These are phyloP conservation scores for Sycophaga agraensis DNA, from an alignment of 1,140 invertebrate genomes.

Conservation along the genomic window DNA sequence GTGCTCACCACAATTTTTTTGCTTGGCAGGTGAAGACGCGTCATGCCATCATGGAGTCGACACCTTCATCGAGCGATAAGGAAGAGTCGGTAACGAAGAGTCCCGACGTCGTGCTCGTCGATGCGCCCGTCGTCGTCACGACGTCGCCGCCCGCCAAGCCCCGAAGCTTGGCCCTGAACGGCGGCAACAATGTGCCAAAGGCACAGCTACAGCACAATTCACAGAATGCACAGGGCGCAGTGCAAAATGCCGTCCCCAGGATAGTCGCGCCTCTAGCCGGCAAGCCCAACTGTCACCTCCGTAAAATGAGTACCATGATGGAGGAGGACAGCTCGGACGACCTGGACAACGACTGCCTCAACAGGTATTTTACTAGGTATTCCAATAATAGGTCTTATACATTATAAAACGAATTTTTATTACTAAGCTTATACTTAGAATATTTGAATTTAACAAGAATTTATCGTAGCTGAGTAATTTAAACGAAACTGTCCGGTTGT, in stretches of 20 bases:
- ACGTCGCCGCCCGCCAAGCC: constrained; percentile 7
- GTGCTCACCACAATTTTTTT: too few relatives aligned
- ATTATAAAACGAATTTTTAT: too few relatives aligned
- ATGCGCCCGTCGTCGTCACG: constrained; percentile 7
- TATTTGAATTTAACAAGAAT: too few relatives aligned
- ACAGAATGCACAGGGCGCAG: background rate
- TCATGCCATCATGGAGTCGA: constrained; percentile 23
- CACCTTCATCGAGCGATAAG: background rate
- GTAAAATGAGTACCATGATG: constrained; percentile 50
- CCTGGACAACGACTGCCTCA: constrained; percentile 35
- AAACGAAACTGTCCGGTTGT: too few relatives aligned
- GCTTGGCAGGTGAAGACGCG: constrained; percentile 9
- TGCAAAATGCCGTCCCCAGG: too few relatives aligned
- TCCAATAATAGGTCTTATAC: too few relatives aligned
- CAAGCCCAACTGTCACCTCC: background rate
- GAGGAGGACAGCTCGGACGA: constrained; percentile 48
- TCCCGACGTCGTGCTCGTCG: constrained; percentile 18
- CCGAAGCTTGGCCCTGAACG: background rate
- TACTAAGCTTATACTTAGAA: too few relatives aligned
- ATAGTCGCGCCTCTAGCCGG: background rate
- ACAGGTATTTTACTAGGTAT: constrained; percentile 24
- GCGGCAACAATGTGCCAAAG: background rate
- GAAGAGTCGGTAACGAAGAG: constrained; percentile 20
- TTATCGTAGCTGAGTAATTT: too few relatives aligned
- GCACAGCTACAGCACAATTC: background rate